These are phyloP conservation scores for Diarsia brunnea DNA, from an alignment of 2,888 invertebrate genomes.

Conservation along the genomic window DNA sequence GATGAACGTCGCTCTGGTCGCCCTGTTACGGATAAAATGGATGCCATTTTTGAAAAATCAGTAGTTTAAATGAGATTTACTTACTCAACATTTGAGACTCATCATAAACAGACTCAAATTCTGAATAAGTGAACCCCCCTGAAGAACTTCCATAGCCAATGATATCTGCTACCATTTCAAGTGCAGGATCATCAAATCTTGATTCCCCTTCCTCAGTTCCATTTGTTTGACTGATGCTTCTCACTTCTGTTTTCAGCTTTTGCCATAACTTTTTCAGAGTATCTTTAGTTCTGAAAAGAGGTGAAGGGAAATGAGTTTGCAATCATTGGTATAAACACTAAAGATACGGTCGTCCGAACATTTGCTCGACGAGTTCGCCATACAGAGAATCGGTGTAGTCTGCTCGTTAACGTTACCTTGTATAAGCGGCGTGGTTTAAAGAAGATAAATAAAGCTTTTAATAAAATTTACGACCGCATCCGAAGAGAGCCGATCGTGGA, in stretches of 20 bases:
- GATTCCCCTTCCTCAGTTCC: background rate
- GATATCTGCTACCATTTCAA: conserved; percentile 27
- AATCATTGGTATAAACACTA: too few species aligned
- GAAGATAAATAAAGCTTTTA: too few species aligned
- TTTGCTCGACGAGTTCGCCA: too few species aligned
- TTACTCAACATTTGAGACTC: conserved; percentile 21
- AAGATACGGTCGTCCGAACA: too few species aligned
- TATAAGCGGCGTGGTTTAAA: too few species aligned
- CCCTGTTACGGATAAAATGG: too few species aligned
- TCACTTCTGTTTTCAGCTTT: conserved; percentile 34
- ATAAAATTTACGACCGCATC: too few species aligned
- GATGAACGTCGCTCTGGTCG: too few species aligned
- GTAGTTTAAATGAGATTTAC: conserved; percentile 18
- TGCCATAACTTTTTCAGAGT: conserved; percentile 39
- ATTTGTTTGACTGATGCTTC: conserved; percentile 14
- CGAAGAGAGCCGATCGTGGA: too few species aligned
- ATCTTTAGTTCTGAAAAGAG: conserved; percentile 18
- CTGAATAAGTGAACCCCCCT: conserved; percentile 18
- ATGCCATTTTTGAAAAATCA: too few species aligned
- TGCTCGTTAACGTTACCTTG: too few species aligned
- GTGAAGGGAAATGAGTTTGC: background rate
- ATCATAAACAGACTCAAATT: conserved; percentile 16
- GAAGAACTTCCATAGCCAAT: conserved; percentile 7
- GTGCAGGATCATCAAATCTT: conserved; percentile 19
- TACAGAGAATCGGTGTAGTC: too few species aligned